Percentiles rank a stretch among this genome's conserved stretches.
Evolutionary conservation across 2,797 vertebrate species (phyloP).

Genomic region (Hapalemur alaotrensis): DNA sequence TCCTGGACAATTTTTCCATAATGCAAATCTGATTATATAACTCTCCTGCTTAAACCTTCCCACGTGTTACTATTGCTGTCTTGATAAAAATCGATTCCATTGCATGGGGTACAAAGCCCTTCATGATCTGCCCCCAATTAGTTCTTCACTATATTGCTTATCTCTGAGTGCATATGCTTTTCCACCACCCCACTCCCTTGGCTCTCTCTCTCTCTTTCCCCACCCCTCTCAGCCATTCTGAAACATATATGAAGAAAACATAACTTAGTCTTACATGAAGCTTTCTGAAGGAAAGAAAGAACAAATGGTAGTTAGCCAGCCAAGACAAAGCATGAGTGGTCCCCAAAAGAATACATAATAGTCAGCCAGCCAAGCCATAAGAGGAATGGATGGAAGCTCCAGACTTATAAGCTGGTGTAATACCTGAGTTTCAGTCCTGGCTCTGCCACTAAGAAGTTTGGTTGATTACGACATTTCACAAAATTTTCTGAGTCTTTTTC

Average conservation of each 20-base stretch:
- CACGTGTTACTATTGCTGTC: background rate
- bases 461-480: background rate
- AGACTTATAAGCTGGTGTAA: background rate
- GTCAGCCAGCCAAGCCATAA: background rate
- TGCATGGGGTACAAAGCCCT: background rate
- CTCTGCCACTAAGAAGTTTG: background rate
- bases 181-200: background rate
- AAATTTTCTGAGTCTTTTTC: background rate
- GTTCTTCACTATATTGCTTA: background rate
- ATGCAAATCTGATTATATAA: background rate
- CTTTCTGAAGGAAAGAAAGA: background rate
- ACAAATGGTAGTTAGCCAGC: background rate
- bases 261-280: background rate
- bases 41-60: background rate
- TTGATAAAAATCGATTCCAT: background rate
- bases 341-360: background rate
- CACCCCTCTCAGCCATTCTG: background rate
- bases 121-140: background rate
- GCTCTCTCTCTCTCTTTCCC: background rate
- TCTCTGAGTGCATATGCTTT: background rate
- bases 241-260: background rate
- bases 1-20: background rate
- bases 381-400: background rate
- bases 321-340: background rate
- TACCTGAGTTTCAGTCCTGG: background rate